Evolutionary conservation across 2,113 vertebrate species (phyloP).

Genomic region (Haliaeetus leucogaster): DNA sequence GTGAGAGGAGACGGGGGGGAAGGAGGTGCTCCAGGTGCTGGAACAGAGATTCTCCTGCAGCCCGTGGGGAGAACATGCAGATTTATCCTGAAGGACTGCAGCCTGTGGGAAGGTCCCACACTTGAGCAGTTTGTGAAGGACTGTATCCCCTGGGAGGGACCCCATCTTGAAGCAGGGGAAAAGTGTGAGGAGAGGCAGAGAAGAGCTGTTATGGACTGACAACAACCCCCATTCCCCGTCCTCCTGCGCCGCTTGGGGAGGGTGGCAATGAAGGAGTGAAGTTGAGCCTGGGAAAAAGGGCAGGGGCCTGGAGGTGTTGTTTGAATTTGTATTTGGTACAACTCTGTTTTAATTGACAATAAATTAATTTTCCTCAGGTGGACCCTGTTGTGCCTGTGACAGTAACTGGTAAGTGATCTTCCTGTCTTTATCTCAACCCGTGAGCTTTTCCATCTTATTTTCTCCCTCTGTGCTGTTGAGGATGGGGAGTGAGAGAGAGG

Average conservation of each 20-base stretch:
- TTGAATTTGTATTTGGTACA: background rate
- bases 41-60: background rate
- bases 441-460: background rate
- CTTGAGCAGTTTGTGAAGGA: rapidly evolving
- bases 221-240: background rate
- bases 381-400: background rate
- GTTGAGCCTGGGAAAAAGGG: background rate
- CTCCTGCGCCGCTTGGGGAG: rapidly evolving
- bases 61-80: background rate
- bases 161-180: background rate
- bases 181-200: background rate
- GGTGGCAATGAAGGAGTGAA: background rate
- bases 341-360: background rate
- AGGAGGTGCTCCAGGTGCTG: rapidly evolving
- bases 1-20: too few relatives aligned
- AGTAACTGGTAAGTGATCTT: background rate
- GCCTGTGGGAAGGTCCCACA: background rate
- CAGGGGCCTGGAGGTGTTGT: background rate
- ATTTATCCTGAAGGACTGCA: background rate
- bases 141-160: background rate
- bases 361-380: background rate
- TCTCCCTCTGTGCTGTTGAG: background rate
- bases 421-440: background rate
- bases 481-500: background rate
- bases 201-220: background rate